Evolutionary conservation across 2,888 invertebrate species (phyloP).

Genomic region (Epirrita christyi): DNA sequence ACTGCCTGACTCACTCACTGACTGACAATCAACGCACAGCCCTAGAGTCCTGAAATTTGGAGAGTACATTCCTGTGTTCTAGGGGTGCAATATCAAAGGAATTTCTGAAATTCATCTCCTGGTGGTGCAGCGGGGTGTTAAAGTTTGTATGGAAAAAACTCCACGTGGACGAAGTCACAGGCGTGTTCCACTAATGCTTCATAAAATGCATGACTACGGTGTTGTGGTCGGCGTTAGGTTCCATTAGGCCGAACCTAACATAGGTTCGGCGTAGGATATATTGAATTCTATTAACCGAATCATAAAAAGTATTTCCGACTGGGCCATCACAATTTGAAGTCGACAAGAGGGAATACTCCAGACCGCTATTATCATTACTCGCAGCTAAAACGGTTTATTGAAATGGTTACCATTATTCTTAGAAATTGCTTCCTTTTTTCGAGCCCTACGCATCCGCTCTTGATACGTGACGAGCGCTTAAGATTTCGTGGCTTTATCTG

Average conservation of each 20-base stretch:
- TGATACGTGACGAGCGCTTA: conserved; percentile 23
- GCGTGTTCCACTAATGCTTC: no score
- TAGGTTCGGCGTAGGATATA: not conserved
- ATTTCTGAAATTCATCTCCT: no score
- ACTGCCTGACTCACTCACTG: no score
- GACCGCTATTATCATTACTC: conserved; percentile 30
- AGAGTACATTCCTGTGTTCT: no score
- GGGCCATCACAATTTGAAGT: conserved; percentile 22
- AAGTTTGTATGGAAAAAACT: no score
- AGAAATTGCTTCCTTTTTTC: conserved; percentile 26
- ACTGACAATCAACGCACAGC: no score
- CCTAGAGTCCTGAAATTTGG: no score
- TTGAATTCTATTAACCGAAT: conserved; percentile 4
- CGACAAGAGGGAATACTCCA: conserved; percentile 18
- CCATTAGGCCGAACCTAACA: no score
- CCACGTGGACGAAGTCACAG: no score
- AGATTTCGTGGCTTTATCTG: conserved; percentile 6
- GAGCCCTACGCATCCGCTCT: conserved; percentile 11
- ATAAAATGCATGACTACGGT: not conserved
- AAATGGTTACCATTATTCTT: conserved; percentile 33
- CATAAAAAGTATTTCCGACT: conserved; percentile 1
- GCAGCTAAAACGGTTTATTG: conserved; percentile 32
- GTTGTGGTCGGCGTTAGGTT: not conserved
- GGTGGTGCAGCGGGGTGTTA: no score
- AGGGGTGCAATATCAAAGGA: no score